Evolutionary conservation across 2,888 invertebrate species (phyloP).

Genomic region (Allolobophora icterica): DNA sequence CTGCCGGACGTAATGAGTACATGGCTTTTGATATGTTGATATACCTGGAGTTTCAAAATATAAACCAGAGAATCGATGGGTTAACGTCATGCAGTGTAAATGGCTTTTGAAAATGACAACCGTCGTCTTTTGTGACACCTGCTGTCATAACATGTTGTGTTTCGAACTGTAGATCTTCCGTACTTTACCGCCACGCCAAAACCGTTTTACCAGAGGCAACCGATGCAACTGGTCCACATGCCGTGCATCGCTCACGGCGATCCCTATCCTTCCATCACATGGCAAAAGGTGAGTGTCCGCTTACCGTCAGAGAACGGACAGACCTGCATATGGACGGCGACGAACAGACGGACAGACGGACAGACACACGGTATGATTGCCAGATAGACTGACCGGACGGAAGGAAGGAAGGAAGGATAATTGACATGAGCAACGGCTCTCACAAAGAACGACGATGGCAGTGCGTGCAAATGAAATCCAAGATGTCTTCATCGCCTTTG

Average conservation of each 20-base stretch:
- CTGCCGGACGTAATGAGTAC: not conserved
- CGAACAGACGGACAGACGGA: not conserved
- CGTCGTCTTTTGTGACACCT: not conserved
- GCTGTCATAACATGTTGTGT: not conserved
- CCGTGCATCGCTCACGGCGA: slow-evolving; percentile 22
- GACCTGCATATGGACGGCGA: no score
- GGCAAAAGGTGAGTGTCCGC: slow-evolving; percentile 22
- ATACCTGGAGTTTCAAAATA: not conserved
- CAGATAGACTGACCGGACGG: no score
- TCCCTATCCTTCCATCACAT: not conserved
- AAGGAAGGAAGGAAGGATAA: not conserved
- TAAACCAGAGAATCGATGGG: not conserved
- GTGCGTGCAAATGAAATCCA: slow-evolving; percentile 11
- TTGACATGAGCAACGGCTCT: not conserved
- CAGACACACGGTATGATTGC: no score
- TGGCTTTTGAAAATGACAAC: not conserved
- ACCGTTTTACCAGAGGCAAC: not conserved
- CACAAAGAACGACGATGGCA: not conserved
- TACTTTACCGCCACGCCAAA: slow-evolving; percentile 14
- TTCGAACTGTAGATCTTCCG: not conserved
- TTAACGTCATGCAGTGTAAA: not conserved
- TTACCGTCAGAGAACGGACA: not conserved
- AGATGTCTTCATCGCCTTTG: slow-evolving; percentile 3
- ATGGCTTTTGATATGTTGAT: not conserved
- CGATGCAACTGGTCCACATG: slow-evolving; percentile 23